Percentiles rank a stretch among this genome's conserved stretches.
These are phyloP conservation scores for Drosophila mayri DNA, from an alignment of 1,140 invertebrate species.

Conservation along the genomic window DNA sequence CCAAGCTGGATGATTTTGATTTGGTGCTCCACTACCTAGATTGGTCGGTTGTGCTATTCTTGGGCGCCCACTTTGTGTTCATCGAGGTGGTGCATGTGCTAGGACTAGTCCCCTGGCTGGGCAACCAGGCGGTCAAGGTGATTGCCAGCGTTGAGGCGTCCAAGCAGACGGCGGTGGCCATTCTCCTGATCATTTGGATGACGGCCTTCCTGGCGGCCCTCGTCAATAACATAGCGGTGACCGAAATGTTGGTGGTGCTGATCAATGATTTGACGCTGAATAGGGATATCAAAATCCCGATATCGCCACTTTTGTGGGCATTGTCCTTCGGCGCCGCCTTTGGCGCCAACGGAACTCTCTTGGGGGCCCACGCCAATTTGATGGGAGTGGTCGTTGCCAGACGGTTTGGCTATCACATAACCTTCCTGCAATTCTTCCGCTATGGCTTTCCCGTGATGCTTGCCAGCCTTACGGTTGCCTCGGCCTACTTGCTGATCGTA, in stretches of 20 bases:
- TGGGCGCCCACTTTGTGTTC: slow-evolving; percentile 90
- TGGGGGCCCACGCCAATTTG: slow-evolving; percentile 92
- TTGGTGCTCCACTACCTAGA: slow-evolving; percentile 90
- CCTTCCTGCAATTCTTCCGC: slow-evolving; percentile 86
- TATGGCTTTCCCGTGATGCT: slow-evolving; percentile 91
- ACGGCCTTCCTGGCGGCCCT: slow-evolving; percentile 90
- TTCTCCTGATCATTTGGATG: slow-evolving; percentile 90
- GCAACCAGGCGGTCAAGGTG: slow-evolving; percentile 87
- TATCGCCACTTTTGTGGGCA: slow-evolving; percentile 90
- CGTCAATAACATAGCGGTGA: slow-evolving; percentile 92
- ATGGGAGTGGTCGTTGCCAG: slow-evolving; percentile 91
- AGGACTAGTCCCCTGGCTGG: slow-evolving; percentile 89
- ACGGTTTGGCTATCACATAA: slow-evolving; percentile 91
- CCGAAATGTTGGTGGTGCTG: slow-evolving; percentile 92
- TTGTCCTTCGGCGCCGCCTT: slow-evolving; percentile 91
- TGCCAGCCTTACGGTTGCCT: slow-evolving; percentile 87
- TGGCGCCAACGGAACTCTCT: slow-evolving; percentile 92
- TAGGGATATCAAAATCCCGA: slow-evolving; percentile 86
- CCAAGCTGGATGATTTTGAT: slow-evolving; percentile 88
- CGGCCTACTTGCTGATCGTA: slow-evolving; percentile 88
- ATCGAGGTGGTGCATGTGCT: slow-evolving; percentile 90
- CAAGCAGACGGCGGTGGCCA: slow-evolving; percentile 87
- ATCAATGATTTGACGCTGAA: slow-evolving; percentile 87
- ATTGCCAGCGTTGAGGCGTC: slow-evolving; percentile 87
- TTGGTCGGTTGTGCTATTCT: slow-evolving; percentile 92